These are phyloP conservation scores for Triplophysa bombifrons DNA, from an alignment of 2,797 vertebrate species.

Conservation along the genomic window DNA sequence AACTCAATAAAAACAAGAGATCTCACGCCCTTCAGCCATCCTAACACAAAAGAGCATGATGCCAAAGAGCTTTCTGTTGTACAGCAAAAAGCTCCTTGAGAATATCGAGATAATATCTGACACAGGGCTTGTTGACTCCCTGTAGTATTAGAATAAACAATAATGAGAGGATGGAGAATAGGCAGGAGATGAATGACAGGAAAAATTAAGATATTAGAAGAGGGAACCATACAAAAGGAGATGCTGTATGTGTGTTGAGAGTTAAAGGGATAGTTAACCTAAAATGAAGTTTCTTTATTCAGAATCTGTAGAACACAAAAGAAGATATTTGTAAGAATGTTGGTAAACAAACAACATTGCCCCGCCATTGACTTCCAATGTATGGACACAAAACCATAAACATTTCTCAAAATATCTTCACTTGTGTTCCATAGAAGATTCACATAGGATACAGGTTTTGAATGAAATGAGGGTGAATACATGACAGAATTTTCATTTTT, in stretches of 20 bases:
- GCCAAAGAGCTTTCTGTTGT: not conserved
- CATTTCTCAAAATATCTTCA: too few relatives aligned
- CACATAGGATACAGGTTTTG: too few relatives aligned
- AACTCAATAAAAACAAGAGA: not conserved
- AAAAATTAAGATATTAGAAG: not conserved
- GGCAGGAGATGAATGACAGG: not conserved
- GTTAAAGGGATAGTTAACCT: too few relatives aligned
- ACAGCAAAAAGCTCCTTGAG: not conserved
- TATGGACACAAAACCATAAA: too few relatives aligned
- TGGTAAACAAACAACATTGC: too few relatives aligned
- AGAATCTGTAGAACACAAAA: too few relatives aligned
- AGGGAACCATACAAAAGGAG: not conserved
- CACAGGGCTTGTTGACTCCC: not conserved
- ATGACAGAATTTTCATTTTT: too few relatives aligned
- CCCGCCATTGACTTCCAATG: too few relatives aligned
- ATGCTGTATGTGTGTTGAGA: not conserved
- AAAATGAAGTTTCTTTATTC: too few relatives aligned
- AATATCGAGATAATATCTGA: constrained; percentile 15
- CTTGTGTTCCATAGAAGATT: too few relatives aligned
- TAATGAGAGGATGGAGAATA: not conserved
- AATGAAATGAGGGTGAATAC: too few relatives aligned
- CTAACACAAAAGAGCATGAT: constrained; percentile 3
- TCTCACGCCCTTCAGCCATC: constrained; percentile 7
- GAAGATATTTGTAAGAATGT: too few relatives aligned
- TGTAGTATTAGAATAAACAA: constrained; percentile 17